phyloP scores from a whole-genome alignment of 2,888 invertebrate genomes.

The Pyrocoelia pectoralis region DNA sequence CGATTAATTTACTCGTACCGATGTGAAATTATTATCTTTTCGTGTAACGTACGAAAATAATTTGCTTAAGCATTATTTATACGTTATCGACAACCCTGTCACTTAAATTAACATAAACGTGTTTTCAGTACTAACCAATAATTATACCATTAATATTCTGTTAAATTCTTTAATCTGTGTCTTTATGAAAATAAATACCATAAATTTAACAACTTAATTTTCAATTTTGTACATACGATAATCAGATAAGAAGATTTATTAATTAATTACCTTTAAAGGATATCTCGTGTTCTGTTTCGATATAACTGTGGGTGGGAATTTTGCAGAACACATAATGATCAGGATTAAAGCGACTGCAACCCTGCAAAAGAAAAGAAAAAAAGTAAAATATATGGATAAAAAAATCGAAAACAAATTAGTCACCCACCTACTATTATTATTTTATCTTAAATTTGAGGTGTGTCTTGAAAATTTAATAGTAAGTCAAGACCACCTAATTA shows the following conservation, averaged over 20 bases:
- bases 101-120: conserved; percentile 23
- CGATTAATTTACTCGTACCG: neutral
- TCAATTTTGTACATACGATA: conserved; percentile 12
- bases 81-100: conserved; percentile 24
- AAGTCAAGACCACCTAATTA: conserved; percentile 45
- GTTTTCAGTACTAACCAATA: conserved; percentile 23
- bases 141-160: conserved; percentile 23
- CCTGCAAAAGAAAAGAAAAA: conserved; percentile 48
- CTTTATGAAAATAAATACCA: conserved; percentile 14
- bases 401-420: conserved; percentile 13
- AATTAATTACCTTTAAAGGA: conserved; percentile 24
- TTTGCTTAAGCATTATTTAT: neutral
- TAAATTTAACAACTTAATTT: conserved; percentile 24
- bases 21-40: neutral
- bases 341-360: conserved; percentile 49
- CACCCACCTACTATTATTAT: conserved; percentile 21
- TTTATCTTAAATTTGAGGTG: conserved; percentile 24
- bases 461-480: conserved; percentile 29
- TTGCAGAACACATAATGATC: conserved; percentile 47
- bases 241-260: neutral
- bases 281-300: conserved; percentile 14
- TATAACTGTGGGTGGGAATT: conserved; percentile 23
- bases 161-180: conserved; percentile 10
- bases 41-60: neutral
- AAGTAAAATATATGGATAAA: neutral